These are phyloP conservation scores for Rhineura floridana DNA, from an alignment of 2,113 vertebrate genomes.

Conservation along the genomic window DNA sequence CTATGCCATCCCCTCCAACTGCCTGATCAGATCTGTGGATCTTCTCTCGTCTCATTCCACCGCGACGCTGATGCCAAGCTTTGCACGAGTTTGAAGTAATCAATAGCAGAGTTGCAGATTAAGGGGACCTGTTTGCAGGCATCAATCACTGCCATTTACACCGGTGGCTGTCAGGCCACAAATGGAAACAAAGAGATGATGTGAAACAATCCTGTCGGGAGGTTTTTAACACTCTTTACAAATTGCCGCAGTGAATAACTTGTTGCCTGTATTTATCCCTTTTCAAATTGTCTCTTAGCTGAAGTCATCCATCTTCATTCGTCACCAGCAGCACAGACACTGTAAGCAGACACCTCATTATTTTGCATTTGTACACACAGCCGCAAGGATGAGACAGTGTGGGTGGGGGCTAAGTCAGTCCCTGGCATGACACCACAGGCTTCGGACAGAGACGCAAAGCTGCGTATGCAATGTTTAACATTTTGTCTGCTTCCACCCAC, in stretches of 20 bases:
- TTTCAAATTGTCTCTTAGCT: conserved; percentile 79
- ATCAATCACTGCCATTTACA: conserved; percentile 73
- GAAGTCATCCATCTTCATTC: conserved; percentile 81
- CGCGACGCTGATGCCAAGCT: neutral
- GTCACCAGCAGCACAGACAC: conserved; percentile 58
- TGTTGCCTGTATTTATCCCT: conserved; percentile 82
- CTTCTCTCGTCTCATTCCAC: neutral
- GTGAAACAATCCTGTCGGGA: conserved; percentile 76
- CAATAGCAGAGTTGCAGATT: conserved; percentile 52
- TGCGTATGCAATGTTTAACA: neutral
- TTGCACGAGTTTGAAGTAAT: conserved; percentile 32
- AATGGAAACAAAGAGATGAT: conserved; percentile 66
- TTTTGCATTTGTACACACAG: conserved; percentile 62
- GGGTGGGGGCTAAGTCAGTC: neutral
- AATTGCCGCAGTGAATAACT: conserved; percentile 78
- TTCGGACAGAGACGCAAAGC: neutral
- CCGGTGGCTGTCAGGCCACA: conserved; percentile 62
- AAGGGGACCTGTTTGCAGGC: conserved; percentile 38
- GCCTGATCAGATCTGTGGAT: neutral
- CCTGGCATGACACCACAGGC: neutral
- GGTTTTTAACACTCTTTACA: conserved; percentile 79
- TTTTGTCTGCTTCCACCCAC: neutral
- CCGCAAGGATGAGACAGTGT: conserved; percentile 33
- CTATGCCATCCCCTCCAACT: neutral
- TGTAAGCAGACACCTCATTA: conserved; percentile 72